Conservation (phyloP, 1,140 invertebrate species). For the Pogonognathellus flavescens region DNA sequence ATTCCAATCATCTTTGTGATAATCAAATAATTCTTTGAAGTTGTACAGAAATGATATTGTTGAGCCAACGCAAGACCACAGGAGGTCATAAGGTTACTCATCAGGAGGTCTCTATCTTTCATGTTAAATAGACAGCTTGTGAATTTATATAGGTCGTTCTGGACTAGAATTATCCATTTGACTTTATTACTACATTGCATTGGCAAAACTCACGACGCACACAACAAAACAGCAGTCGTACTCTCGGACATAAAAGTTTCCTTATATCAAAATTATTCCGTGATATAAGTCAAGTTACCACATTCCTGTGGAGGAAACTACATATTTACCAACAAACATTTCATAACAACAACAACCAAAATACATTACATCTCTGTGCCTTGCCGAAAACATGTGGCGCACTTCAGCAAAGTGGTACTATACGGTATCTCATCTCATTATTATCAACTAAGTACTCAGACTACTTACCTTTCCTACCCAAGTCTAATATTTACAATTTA, state of each 20-base stretch:
- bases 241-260: background rate
- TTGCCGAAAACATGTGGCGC: background rate
- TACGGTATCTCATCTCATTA: background rate
- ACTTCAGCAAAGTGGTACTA: background rate
- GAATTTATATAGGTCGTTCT: constrained; percentile 60
- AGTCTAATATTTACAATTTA: background rate
- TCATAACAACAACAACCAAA: background rate
- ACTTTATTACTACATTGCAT: background rate
- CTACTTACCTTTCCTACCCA: background rate
- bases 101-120: constrained; percentile 62
- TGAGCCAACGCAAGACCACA: constrained; percentile 60
- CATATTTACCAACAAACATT: constrained; percentile 18
- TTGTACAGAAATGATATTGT: constrained; percentile 60
- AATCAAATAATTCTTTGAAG: constrained; percentile 61
- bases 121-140: constrained; percentile 64
- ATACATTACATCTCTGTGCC: background rate
- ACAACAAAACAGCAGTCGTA: constrained; percentile 12
- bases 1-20: constrained; percentile 60
- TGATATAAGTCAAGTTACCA: constrained; percentile 1
- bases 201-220: constrained; percentile 42
- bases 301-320: constrained; percentile 46
- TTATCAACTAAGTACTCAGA: background rate
- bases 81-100: constrained; percentile 62
- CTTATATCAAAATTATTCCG: constrained; percentile 25
- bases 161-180: constrained; percentile 32